Base-by-base conservation (phyloP, 2,113 vertebrate genomes). In the Cardinalis cardinalis region DNA sequence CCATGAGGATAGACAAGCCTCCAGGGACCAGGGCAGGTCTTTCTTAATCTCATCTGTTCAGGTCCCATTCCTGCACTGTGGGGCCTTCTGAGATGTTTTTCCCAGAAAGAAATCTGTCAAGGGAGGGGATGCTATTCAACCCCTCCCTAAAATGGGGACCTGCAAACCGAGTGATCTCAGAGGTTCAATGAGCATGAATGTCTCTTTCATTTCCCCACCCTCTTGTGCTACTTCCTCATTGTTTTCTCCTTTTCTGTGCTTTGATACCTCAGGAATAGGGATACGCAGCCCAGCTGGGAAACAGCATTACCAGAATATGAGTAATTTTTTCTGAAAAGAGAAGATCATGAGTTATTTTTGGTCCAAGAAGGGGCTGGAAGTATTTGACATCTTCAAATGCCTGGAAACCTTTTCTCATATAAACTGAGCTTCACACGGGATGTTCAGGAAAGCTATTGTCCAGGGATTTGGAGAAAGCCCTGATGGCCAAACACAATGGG, bases 161-260 rank as follows among this genome's bases (percentile, higher is more conserved):
- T 51, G n/a, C 11, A 51, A 86, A 55, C 18, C 0, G 0, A 59
- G 31, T 0, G 1, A 13, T 41, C 31, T 69, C 6, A 2, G 59
- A 46, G 18, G 26, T 44, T 75, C 49, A 41, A 6, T 51, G 38
- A 84, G 6, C 10, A 2, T 24, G 17, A 41, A 36, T 31, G 73
- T 40, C 25, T 59, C 29, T 64, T 56, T 52, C 12, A 41, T 66
- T 69, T 40, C 43, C 28, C 18, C 20, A 1, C 18, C 61, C 18
- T 77, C 19, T 51, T 43, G 18, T 0, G 0, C 48, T 78, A 71
- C 58, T 82, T 89, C 23, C 29, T 71, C 31, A 21, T 58, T 82
- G 11, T 41, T 84, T 82, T 87, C 19, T 77, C 68, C 14, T 64
- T 58, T 58, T 69, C 28, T 48, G 25, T 70, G 61, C 46, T 84